Conservation (phyloP, 2,113 vertebrate genomes). For the Anseranas semipalmata region DNA sequence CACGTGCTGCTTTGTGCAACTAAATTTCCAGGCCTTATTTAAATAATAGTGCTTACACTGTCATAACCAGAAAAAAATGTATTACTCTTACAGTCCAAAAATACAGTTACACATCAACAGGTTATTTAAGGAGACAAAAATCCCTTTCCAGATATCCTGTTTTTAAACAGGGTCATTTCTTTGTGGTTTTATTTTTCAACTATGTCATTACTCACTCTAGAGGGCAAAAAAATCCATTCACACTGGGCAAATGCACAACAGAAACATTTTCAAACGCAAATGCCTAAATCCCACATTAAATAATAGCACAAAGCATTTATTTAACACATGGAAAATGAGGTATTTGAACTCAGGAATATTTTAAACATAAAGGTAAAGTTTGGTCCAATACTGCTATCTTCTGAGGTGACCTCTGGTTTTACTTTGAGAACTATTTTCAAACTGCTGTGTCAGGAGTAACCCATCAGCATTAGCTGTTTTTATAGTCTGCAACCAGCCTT, state of each 20-base stretch:
- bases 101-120: neutral
- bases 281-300: neutral
- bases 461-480: neutral
- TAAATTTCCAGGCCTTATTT: neutral
- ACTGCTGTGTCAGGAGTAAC: neutral
- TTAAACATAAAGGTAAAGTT: neutral
- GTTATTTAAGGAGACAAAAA: neutral
- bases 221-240: neutral
- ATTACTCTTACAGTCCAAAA: neutral
- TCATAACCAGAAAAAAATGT: neutral
- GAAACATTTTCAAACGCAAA: neutral
- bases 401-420: neutral
- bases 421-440: neutral
- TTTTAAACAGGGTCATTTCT: neutral
- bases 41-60: accelerated
- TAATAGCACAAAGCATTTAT: too few relatives aligned
- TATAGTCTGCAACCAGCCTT: neutral
- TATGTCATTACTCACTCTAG: neutral
- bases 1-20: neutral
- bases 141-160: neutral
- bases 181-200: neutral
- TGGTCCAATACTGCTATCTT: neutral
- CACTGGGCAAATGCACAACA: neutral
- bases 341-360: neutral
- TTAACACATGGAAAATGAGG: neutral